phyloP scores from a whole-genome alignment of 2,113 vertebrate species.

The Diglossa brunneiventris region DNA sequence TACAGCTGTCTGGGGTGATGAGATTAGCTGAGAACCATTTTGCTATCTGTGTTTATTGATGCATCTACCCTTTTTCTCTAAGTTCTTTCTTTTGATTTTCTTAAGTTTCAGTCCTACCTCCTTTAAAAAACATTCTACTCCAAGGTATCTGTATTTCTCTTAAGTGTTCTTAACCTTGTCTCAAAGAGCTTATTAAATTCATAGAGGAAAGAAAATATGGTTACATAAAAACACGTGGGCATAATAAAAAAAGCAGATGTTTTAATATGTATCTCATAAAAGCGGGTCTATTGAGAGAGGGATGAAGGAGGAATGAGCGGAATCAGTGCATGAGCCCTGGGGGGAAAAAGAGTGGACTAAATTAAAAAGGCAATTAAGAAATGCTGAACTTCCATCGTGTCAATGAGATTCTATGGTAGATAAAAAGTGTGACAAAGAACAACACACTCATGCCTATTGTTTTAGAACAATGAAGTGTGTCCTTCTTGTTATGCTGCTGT shows the following conservation, averaged over 20 bases:
- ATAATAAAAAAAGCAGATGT: constrained; percentile 24
- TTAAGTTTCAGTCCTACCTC: background rate
- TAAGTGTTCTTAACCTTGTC: background rate
- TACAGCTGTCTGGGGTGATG: background rate
- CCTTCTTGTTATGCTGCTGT: constrained; percentile 37
- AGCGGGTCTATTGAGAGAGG: background rate
- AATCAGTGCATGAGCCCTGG: background rate
- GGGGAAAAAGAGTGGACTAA: constrained; percentile 24
- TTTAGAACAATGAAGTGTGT: constrained; percentile 41
- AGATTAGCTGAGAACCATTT: background rate
- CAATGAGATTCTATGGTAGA: constrained; percentile 34
- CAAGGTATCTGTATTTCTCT: background rate
- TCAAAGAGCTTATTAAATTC: constrained; percentile 11
- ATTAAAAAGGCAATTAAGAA: constrained; percentile 67
- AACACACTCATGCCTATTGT: constrained; percentile 8
- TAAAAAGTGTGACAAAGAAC: background rate
- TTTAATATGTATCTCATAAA: constrained; percentile 39
- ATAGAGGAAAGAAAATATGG: constrained; percentile 10
- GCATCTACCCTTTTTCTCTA: background rate
- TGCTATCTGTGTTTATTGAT: background rate
- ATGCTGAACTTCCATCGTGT: background rate
- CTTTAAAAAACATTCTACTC: background rate
- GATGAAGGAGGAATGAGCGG: background rate
- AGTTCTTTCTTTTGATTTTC: background rate
- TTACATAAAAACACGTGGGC: background rate